Base-by-base conservation (phyloP, 2,797 vertebrate species). In the Eleutherodactylus coqui region DNA sequence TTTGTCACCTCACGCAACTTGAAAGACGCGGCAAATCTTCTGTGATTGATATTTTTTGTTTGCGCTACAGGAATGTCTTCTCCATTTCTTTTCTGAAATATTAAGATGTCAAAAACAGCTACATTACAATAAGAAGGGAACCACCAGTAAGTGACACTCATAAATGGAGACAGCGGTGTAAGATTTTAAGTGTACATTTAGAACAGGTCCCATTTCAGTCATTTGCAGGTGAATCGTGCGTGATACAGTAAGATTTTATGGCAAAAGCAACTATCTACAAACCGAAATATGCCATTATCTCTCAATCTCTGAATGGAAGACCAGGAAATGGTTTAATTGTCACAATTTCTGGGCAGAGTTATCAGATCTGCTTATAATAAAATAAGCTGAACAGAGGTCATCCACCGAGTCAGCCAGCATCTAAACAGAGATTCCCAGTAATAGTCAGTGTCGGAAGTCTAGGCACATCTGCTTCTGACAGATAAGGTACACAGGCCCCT, bases 21-120 rank as follows among this genome's bases (percentile, higher is more conserved):
- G 91, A 99, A 99, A 27, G 97, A 96, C 85, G 98, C 97, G 3
- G 98, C 97, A 88, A 99, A 99, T 88, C 97, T 95, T 93, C 98
- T 94, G 91, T 99, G 97, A 93, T 98, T 99, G 91, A 99, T 99
- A 92, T 97, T 98, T 91, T 99, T 99, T 62, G 96, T 99, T 91
- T 95, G 96, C 82, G 96, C 96, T 88, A 99, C 98, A 0, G 98
- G 98, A 87, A 98, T 99, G 90, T 99, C 97, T 92, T 99, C 97
- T 82, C 98, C 97, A 38, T 99, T 99, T 85, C 96, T 95, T 90
- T 94, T 96, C 98, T 99, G 91, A 80, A 77, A 47, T n/a, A 73
- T 27, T 9, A 69, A 49, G 17, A 69, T 0, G 11, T 11, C 41
- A 49, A 16, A 75, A 32, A 43, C 58, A 11, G 9, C 24, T 29